Conservation (phyloP, 2,888 invertebrate species). For the Arrhopalites spinosus region DNA sequence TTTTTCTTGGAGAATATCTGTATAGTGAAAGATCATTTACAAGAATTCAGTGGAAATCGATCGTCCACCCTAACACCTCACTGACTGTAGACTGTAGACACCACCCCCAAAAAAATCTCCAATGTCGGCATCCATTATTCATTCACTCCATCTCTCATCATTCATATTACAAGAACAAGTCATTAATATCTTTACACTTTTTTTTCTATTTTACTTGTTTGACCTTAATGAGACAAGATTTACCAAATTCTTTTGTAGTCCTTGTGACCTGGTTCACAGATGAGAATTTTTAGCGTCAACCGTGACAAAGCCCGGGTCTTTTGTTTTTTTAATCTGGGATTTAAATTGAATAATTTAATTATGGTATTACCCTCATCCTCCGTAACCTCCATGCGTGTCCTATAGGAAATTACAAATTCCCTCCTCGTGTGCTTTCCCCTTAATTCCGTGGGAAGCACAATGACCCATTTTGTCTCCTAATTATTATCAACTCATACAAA, state of each 20-base stretch:
- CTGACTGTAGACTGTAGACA: too few species aligned
- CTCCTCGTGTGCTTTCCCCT: too few species aligned
- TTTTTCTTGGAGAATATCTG: neutral
- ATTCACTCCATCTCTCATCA: constrained; percentile 20
- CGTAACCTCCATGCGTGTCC: neutral
- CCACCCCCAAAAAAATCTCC: constrained; percentile 19
- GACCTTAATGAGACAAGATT: constrained; percentile 35
- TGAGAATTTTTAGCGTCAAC: too few species aligned
- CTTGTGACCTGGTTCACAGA: neutral
- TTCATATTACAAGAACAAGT: constrained; percentile 2
- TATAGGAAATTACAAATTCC: too few species aligned
- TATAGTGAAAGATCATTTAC: constrained; percentile 27
- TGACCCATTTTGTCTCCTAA: too few species aligned
- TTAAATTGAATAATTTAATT: too few species aligned
- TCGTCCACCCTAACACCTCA: too few species aligned
- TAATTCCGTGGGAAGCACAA: too few species aligned
- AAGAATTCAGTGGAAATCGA: constrained; percentile 28
- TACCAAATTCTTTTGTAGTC: neutral
- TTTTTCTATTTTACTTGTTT: neutral
- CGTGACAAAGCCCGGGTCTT: neutral
- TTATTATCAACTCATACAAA: too few species aligned
- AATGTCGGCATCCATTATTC: constrained; percentile 31
- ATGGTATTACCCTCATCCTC: neutral
- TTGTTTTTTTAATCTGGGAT: neutral
- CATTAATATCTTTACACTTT: neutral